These are phyloP conservation scores for Acrocephalus kingi DNA, from an alignment of 2,113 vertebrate genomes.

Conservation along the genomic window DNA sequence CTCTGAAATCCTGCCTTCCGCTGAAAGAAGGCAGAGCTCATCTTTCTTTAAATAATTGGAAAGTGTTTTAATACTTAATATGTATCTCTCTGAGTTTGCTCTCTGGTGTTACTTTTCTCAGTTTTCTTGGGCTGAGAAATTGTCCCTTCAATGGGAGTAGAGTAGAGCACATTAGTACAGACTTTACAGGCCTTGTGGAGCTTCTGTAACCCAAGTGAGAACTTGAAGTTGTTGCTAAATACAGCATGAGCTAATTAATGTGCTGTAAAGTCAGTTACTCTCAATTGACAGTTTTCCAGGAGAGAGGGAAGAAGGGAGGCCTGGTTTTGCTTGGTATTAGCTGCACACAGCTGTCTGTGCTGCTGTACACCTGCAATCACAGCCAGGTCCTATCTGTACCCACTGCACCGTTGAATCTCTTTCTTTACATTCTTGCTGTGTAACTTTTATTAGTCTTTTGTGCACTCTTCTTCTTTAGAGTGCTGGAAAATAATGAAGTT, in stretches of 20 bases:
- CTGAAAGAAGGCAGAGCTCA: background rate
- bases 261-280: background rate
- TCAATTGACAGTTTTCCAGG: background rate
- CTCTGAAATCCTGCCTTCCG: background rate
- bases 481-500: conserved; percentile 29
- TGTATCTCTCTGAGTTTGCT: background rate
- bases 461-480: background rate
- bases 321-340: background rate
- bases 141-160: background rate
- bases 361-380: background rate
- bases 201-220: background rate
- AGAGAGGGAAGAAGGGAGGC: background rate
- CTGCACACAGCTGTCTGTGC: background rate
- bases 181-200: background rate
- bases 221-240: background rate
- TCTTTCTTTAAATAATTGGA: background rate
- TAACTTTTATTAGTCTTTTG: conserved; percentile 23
- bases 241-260: background rate
- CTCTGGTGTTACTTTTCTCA: background rate
- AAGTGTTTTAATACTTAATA: background rate
- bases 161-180: background rate
- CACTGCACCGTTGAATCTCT: background rate
- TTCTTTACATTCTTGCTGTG: background rate
- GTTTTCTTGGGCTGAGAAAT: background rate
- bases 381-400: background rate